Evolutionary conservation across 1,140 invertebrate genomes (phyloP).

Genomic region (Solenopsis invicta): DNA sequence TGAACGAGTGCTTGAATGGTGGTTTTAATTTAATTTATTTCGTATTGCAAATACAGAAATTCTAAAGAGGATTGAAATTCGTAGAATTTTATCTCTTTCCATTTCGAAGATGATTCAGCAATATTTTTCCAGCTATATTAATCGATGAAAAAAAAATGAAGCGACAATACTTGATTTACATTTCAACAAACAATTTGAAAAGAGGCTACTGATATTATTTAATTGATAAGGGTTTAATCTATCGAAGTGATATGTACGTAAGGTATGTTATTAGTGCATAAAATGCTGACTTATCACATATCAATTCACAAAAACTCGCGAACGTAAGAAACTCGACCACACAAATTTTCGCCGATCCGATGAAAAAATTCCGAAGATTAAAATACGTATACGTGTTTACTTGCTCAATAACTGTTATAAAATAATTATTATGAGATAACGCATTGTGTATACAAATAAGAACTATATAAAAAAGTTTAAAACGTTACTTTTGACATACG

Average conservation of each 20-base stretch:
- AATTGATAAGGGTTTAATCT: conserved; percentile 48
- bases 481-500: background rate
- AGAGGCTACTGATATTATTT: conserved; percentile 24
- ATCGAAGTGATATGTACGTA: conserved; percentile 9
- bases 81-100: background rate
- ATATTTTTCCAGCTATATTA: background rate
- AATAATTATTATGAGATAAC: background rate
- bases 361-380: conserved; percentile 4
- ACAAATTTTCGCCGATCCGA: conserved; percentile 19
- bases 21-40: background rate
- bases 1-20: background rate
- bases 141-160: background rate
- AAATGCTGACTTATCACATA: conserved; percentile 30
- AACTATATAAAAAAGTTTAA: background rate
- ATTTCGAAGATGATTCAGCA: background rate
- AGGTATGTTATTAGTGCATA: conserved; percentile 7
- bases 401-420: background rate
- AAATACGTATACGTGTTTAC: background rate
- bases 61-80: background rate
- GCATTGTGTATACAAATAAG: background rate
- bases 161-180: background rate
- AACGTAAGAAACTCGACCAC: background rate
- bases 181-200: background rate
- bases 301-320: conserved; percentile 16
- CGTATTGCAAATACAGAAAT: background rate